These are phyloP conservation scores for Andrena bicolor DNA, from an alignment of 2,888 invertebrate genomes.

Conservation along the genomic window DNA sequence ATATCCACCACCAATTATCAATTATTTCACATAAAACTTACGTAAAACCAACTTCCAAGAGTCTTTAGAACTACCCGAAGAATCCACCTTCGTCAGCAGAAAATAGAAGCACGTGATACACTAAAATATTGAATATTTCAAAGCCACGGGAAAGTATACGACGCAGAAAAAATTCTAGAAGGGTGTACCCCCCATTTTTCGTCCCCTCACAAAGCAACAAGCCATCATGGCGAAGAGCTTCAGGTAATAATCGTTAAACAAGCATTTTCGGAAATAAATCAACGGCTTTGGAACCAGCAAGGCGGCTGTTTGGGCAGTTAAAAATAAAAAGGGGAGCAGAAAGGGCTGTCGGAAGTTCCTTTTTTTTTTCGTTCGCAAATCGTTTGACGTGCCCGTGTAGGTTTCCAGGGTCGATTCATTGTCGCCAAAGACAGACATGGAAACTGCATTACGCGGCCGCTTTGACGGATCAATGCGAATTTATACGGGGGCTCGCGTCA, in stretches of 20 bases:
- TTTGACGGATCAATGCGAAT: constrained; percentile 43
- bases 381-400: constrained; percentile 16
- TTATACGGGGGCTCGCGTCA: constrained; percentile 13
- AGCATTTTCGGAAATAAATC: constrained; percentile 7
- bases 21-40: no score
- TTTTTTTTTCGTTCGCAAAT: constrained; percentile 19
- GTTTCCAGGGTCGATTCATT: constrained; percentile 15
- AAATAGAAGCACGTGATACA: no score
- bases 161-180: no score
- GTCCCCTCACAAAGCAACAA: background rate
- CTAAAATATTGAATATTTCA: no score
- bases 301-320: background rate
- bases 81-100: no score
- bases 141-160: no score
- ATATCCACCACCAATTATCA: no score
- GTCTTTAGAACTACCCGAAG: no score
- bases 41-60: no score
- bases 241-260: background rate
- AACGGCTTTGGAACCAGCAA: no score
- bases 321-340: background rate
- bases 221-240: background rate
- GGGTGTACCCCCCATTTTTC: no score
- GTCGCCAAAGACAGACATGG: constrained; percentile 34
- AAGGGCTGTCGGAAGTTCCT: background rate
- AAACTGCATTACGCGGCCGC: constrained; percentile 41